Conservation (phyloP, 2,888 invertebrate genomes). For the Tholera decimalis region DNA sequence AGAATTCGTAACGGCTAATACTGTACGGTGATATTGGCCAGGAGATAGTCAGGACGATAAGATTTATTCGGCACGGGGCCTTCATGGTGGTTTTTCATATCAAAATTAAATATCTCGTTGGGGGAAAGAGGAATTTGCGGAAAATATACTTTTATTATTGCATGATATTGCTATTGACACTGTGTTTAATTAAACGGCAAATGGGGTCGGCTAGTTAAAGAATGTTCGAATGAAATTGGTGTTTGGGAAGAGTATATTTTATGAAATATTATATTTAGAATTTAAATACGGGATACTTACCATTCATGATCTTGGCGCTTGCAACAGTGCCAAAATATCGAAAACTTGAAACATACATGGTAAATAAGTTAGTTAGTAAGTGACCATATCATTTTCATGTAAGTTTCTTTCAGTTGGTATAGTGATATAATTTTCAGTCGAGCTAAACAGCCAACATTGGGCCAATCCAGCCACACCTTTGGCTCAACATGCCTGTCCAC, state of each 20-base stretch:
- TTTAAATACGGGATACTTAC: too few relatives aligned
- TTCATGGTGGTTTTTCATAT: constrained; percentile 87
- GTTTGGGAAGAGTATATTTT: not conserved
- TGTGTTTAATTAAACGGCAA: constrained; percentile 59
- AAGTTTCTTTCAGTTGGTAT: too few relatives aligned
- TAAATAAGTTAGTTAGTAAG: too few relatives aligned
- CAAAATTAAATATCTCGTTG: constrained; percentile 89
- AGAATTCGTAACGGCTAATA: constrained; percentile 89
- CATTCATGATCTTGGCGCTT: too few relatives aligned
- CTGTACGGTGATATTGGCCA: constrained; percentile 89
- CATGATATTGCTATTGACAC: constrained; percentile 61
- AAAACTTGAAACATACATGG: too few relatives aligned
- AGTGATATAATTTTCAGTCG: too few relatives aligned
- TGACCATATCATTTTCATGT: too few relatives aligned
- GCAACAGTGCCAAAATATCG: too few relatives aligned
- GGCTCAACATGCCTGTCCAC: constrained; percentile 35
- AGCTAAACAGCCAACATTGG: constrained; percentile 19
- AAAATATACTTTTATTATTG: constrained; percentile 68
- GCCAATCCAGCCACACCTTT: constrained; percentile 1
- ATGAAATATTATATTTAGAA: too few relatives aligned
- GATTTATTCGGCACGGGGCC: constrained; percentile 85
- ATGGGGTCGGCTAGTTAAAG: constrained; percentile 21
- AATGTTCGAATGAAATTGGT: constrained; percentile 8
- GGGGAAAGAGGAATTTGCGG: constrained; percentile 67
- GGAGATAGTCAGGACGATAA: constrained; percentile 83